A percentile compares a stretch with the other conserved stretches of the same genome.
Conservation (phyloP, 2,888 invertebrate genomes). For the Cataglyphis rosenhaueri region DNA sequence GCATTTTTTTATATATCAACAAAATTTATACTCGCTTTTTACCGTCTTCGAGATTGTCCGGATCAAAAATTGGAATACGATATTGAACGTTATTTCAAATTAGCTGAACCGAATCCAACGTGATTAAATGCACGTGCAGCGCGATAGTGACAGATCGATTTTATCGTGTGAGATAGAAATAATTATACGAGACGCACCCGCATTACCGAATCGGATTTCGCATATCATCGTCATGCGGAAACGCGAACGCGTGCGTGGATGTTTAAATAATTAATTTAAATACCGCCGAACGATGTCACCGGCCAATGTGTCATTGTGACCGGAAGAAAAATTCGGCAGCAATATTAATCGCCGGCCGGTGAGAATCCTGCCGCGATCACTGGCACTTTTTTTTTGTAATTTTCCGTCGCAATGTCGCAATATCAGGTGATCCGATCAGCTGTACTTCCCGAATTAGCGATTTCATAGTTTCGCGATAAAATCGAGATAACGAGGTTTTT, state of each 20-base stretch:
- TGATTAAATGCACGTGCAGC: conserved; percentile 61
- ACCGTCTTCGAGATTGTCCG: not conserved
- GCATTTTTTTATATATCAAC: not conserved
- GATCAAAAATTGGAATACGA: conserved; percentile 33
- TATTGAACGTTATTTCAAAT: conserved; percentile 33
- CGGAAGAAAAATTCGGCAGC: conserved; percentile 27
- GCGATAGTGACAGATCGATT: conserved; percentile 35
- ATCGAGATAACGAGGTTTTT: conserved; percentile 13
- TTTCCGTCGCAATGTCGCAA: conserved; percentile 27
- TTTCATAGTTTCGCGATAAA: conserved; percentile 23
- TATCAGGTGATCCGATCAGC: conserved; percentile 7
- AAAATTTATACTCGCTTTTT: not conserved
- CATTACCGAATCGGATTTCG: conserved; percentile 46
- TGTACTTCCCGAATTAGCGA: conserved; percentile 29
- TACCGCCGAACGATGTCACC: conserved; percentile 10
- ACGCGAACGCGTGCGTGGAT: not conserved
- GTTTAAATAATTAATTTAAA: conserved; percentile 69
- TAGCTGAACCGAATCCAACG: conserved; percentile 25
- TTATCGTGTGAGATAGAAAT: conserved; percentile 61
- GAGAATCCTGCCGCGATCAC: conserved; percentile 28
- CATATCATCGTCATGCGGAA: conserved; percentile 26
- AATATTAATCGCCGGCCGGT: not conserved
- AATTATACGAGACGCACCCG: conserved; percentile 66
- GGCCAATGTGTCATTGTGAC: not conserved
- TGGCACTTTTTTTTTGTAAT: conserved; percentile 17